Conservation (phyloP, 2,888 invertebrate species). For the Anagyrus pseudococci region DNA sequence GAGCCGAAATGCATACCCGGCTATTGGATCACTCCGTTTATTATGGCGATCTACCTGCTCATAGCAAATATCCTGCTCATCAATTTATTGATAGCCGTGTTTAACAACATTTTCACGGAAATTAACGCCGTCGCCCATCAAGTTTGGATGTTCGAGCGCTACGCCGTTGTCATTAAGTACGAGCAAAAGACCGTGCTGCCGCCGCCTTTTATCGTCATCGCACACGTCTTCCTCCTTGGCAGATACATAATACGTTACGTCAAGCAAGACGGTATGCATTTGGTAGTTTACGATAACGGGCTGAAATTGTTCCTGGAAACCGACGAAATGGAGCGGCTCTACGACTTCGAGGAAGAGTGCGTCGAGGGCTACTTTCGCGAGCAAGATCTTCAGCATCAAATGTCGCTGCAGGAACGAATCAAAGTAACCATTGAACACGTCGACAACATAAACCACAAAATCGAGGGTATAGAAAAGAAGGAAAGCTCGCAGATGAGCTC, state of each 20-base stretch:
- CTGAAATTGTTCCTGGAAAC: constrained; percentile 91
- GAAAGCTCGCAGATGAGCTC: constrained; percentile 87
- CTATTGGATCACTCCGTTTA: constrained; percentile 92
- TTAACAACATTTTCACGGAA: constrained; percentile 96
- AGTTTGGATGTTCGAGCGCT: constrained; percentile 99
- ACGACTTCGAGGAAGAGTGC: constrained; percentile 98
- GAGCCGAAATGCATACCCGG: constrained; percentile 85
- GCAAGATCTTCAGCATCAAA: constrained; percentile 83
- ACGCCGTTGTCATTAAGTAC: constrained; percentile 97
- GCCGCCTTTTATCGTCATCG: constrained; percentile 90
- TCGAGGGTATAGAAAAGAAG: constrained; percentile 93
- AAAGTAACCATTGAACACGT: constrained; percentile 86
- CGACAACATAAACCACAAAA: constrained; percentile 88
- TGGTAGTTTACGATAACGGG: constrained; percentile 84
- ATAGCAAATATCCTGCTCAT: constrained; percentile 97
- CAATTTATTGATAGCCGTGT: constrained; percentile 97
- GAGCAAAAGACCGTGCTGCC: constrained; percentile 96
- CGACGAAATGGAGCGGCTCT: constrained; percentile 88
- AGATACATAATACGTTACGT: constrained; percentile 72
- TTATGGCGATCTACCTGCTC: constrained; percentile 95
- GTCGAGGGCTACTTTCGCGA: constrained; percentile 95
- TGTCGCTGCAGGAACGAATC: constrained; percentile 87
- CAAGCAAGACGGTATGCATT: constrained; percentile 68
- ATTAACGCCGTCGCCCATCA: constrained; percentile 96
- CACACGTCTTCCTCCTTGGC: constrained; percentile 84